Percentiles rank a stretch among this genome's conserved stretches.
phyloP scores from a whole-genome alignment of 2,797 vertebrate genomes.

The Danio tinwini region DNA sequence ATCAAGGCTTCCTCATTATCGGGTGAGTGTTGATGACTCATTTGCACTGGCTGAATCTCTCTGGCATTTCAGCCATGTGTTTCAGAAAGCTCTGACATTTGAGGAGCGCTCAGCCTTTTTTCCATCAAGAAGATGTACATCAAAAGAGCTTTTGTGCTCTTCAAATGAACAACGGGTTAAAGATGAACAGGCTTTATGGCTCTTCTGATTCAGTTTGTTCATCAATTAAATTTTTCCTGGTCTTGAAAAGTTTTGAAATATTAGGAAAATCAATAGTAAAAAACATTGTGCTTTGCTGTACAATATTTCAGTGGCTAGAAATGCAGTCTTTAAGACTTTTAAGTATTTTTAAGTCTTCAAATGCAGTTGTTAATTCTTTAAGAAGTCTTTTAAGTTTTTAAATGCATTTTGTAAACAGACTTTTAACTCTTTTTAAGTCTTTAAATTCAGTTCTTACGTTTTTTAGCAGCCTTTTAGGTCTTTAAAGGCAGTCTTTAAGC shows the following conservation, averaged over 20 bases:
- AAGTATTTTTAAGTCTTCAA: too few species aligned
- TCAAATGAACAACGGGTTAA: conserved; percentile 24
- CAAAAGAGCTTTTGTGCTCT: conserved; percentile 47
- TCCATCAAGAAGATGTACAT: conserved; percentile 62
- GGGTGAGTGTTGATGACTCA: conserved; percentile 86
- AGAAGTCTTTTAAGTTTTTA: not conserved
- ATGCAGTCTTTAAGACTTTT: not conserved
- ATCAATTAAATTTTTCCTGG: not conserved
- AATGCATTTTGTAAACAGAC: not conserved
- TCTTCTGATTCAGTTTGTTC: conserved; percentile 1
- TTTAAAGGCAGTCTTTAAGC: too few species aligned
- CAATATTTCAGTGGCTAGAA: too few species aligned
- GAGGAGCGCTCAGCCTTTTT: conserved; percentile 65
- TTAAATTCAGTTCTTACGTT: too few species aligned
- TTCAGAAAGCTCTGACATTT: conserved; percentile 70
- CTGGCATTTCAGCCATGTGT: conserved; percentile 67
- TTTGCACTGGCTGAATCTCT: conserved; percentile 57
- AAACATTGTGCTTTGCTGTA: not conserved
- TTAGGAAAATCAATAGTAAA: not conserved
- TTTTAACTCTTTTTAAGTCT: too few species aligned
- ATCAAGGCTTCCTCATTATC: conserved; percentile 99
- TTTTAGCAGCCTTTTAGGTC: too few species aligned
- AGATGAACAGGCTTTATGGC: not conserved
- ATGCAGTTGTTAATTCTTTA: too few species aligned
- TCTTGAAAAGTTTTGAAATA: not conserved